A percentile compares a stretch with the other conserved stretches of the same genome.
Evolutionary conservation across 2,113 vertebrate genomes (phyloP).

Genomic region (Brachionichthys hirsutus): DNA sequence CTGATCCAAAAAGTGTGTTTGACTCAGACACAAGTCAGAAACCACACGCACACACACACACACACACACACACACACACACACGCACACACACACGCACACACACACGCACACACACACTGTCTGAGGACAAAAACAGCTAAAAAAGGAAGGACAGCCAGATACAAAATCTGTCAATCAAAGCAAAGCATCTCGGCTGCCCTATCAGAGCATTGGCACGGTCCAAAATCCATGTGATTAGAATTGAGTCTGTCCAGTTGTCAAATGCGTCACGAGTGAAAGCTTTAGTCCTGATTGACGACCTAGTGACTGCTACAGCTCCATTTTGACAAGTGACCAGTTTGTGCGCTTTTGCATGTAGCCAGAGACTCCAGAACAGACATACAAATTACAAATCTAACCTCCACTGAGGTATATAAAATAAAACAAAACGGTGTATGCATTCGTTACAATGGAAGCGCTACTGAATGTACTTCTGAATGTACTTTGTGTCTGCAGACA

Average conservation of each 20-base stretch:
- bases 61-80: slow-evolving; percentile 6
- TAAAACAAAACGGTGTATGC: too few species aligned
- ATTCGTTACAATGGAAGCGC: too few species aligned
- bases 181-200: slow-evolving; percentile 25
- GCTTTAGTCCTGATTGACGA: slow-evolving; percentile 38
- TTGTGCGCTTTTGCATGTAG: not conserved
- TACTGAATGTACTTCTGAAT: too few species aligned
- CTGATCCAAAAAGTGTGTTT: slow-evolving; percentile 26
- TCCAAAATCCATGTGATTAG: slow-evolving; percentile 62
- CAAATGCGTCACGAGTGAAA: slow-evolving; percentile 45
- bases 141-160: slow-evolving; percentile 20
- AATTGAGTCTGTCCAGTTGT: slow-evolving; percentile 61
- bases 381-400: slow-evolving; percentile 1
- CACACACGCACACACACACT: slow-evolving; percentile 1
- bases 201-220: slow-evolving; percentile 37
- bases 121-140: slow-evolving; percentile 1
- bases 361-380: not conserved
- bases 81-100: slow-evolving; percentile 32
- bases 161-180: slow-evolving; percentile 48
- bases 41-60: slow-evolving; percentile 27
- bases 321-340: slow-evolving; percentile 32
- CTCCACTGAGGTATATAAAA: too few species aligned
- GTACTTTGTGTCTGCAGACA: too few species aligned
- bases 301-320: slow-evolving; percentile 41
- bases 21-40: slow-evolving; percentile 42